Conservation (phyloP, 2,888 invertebrate genomes). For the Anaspis maculata region DNA sequence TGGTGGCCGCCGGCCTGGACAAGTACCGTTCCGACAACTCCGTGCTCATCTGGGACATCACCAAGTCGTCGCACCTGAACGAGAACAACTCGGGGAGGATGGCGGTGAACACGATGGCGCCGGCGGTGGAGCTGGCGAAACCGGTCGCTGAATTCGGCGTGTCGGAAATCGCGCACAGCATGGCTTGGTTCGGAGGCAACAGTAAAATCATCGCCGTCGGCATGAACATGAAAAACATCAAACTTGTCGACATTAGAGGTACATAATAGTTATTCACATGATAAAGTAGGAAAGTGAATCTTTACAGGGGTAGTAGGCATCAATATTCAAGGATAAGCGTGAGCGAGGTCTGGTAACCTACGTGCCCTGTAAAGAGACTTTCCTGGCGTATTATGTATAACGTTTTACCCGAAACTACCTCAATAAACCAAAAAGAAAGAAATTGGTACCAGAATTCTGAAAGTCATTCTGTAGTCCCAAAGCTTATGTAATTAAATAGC, state of each 20-base stretch:
- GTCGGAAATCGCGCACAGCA: slow-evolving; percentile 75
- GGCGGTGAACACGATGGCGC: slow-evolving; percentile 35
- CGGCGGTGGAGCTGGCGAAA: slow-evolving; percentile 46
- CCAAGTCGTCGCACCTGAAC: slow-evolving; percentile 41
- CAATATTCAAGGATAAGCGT: too few species aligned
- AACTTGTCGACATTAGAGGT: slow-evolving; percentile 87
- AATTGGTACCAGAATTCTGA: too few species aligned
- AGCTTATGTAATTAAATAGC: too few species aligned
- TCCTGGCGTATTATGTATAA: too few species aligned
- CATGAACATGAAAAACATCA: slow-evolving; percentile 81
- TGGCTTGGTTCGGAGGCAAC: slow-evolving; percentile 74
- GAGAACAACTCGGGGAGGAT: slow-evolving; percentile 25
- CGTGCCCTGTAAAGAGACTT: too few species aligned
- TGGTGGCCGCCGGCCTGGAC: slow-evolving; percentile 81
- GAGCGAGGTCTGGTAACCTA: too few species aligned
- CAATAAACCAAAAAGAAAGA: too few species aligned
- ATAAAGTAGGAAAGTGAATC: too few species aligned
- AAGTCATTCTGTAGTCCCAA: too few species aligned
- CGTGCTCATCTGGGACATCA: slow-evolving; percentile 83
- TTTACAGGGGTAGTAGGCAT: too few species aligned
- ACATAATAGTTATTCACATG: too few species aligned
- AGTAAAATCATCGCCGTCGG: slow-evolving; percentile 76
- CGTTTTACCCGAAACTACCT: too few species aligned
- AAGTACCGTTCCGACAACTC: slow-evolving; percentile 84
- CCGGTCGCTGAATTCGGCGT: slow-evolving; percentile 71